Base-by-base conservation (phyloP, 2,113 vertebrate species). In the Pomatorhinus ruficollis region DNA sequence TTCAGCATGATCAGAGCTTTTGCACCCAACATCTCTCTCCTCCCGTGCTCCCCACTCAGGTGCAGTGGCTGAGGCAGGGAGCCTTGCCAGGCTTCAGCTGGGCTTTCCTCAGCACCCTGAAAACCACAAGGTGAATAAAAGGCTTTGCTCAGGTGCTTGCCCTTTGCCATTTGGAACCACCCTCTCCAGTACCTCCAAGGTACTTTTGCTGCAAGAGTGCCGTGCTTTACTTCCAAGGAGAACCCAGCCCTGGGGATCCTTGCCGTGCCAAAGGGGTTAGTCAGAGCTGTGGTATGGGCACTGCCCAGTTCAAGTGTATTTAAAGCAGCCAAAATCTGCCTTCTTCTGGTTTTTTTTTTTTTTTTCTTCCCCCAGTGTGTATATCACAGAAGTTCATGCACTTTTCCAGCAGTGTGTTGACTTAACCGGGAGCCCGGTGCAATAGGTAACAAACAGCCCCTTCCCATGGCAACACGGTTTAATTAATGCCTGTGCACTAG, bases 201-300 rank as follows among this genome's bases (percentile, higher is more conserved):
- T 42, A 30, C 87, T 96, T 95, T 71, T 90, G 35, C 66, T 95
- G 79, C 5, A 4, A 44, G 68, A 75, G 81, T 5, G 30, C 31
- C 21, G 52, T 79, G 87, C 88, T 95, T 93, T 80, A 93, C 82
- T 93, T 96, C 72, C 54, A 15, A 25, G 79, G 60, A 83, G 68
- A 91, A 71, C 69, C 85, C 9, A 4, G 25, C 49, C 66, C 71
- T 17, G 14, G 87, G 94, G 96, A 97, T 97, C 95, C 97, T 64
- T 8, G 47, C 15, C 52, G 3, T 92, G 94, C 94, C 96, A 81
- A 95, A 64, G 1, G 19, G 39, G 50, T 98, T 96, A 98, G 92
- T 98, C 98, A 98, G 93, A 93, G 83, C 83, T 92, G 59, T 84
- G 74, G 93, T 96, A 97, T 91, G 96, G 97, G 96, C 83, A 88